Evolutionary conservation across 2,797 vertebrate species (phyloP).

Genomic region (Peromyscus nudipes): DNA sequence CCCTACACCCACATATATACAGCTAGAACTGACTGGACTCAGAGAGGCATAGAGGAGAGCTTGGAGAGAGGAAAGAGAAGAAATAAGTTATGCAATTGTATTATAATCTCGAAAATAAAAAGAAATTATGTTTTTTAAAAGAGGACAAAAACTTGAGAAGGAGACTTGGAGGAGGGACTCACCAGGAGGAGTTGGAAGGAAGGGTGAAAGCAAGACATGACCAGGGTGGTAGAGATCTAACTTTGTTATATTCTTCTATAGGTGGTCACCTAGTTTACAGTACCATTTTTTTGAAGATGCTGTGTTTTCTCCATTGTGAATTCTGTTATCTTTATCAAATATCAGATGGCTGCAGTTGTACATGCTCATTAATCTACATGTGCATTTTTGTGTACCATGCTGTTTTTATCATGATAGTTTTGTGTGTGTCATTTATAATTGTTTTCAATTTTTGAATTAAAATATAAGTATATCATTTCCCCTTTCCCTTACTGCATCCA

Average conservation of each 20-base stretch:
- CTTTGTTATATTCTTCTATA: background rate
- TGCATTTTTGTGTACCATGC: background rate
- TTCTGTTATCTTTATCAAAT: background rate
- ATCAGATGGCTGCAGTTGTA: background rate
- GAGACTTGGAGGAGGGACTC: background rate
- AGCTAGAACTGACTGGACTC: background rate
- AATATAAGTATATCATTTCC: background rate
- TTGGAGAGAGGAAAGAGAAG: background rate
- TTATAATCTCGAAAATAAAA: background rate
- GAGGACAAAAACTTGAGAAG: background rate
- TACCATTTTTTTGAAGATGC: background rate
- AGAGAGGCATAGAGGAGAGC: background rate
- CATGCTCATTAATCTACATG: background rate
- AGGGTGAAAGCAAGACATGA: background rate
- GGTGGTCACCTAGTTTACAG: background rate
- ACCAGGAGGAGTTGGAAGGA: background rate
- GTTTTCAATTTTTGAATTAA: background rate
- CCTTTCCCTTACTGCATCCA: no score
- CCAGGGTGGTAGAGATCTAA: no score
- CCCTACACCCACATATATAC: background rate
- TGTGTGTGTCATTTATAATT: background rate
- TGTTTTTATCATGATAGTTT: background rate
- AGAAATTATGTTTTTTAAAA: background rate
- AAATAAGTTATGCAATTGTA: background rate
- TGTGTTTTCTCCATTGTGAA: background rate